Conservation (phyloP, 2,888 invertebrate species). For the Scaptomyza caliginosa region DNA sequence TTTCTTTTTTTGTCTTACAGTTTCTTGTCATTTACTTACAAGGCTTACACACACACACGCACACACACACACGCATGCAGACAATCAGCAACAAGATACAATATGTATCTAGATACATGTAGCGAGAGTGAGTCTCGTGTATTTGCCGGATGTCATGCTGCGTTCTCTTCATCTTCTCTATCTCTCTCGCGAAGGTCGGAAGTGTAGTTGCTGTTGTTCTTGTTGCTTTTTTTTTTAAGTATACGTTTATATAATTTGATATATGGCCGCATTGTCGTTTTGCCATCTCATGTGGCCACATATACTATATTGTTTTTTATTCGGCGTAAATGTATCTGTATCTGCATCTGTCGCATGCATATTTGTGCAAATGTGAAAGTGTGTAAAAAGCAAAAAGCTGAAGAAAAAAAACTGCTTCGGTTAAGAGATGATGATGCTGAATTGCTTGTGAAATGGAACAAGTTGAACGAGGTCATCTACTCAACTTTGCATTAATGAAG, state of each 20-base stretch:
- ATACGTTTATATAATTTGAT: slow-evolving; percentile 79
- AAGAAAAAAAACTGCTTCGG: slow-evolving; percentile 22
- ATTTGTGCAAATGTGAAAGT: slow-evolving; percentile 44
- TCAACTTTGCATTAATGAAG: slow-evolving; percentile 60
- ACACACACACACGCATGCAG: slow-evolving; percentile 10
- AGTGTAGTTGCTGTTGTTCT: slow-evolving; percentile 52
- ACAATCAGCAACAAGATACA: slow-evolving; percentile 18
- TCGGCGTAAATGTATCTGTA: slow-evolving; percentile 20
- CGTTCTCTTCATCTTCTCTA: slow-evolving; percentile 11
- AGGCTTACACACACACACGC: slow-evolving; percentile 33
- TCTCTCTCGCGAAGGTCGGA: slow-evolving; percentile 68
- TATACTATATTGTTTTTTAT: slow-evolving; percentile 22
- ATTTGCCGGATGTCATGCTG: slow-evolving; percentile 80
- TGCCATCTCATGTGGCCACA: slow-evolving; percentile 66
- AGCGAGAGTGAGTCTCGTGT: slow-evolving; percentile 51
- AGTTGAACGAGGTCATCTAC: slow-evolving; percentile 67
- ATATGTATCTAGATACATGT: slow-evolving; percentile 20
- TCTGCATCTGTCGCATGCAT: slow-evolving; percentile 38
- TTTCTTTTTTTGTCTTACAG: slow-evolving; percentile 18
- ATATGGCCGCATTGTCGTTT: slow-evolving; percentile 75
- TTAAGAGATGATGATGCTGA: slow-evolving; percentile 27
- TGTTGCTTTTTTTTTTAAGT: slow-evolving; percentile 58
- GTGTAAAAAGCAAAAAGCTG: slow-evolving; percentile 24
- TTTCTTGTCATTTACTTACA: slow-evolving; percentile 71
- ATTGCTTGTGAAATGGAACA: slow-evolving; percentile 64